These are phyloP conservation scores for Anthonomus grandis DNA, from an alignment of 1,140 invertebrate genomes.

Conservation along the genomic window DNA sequence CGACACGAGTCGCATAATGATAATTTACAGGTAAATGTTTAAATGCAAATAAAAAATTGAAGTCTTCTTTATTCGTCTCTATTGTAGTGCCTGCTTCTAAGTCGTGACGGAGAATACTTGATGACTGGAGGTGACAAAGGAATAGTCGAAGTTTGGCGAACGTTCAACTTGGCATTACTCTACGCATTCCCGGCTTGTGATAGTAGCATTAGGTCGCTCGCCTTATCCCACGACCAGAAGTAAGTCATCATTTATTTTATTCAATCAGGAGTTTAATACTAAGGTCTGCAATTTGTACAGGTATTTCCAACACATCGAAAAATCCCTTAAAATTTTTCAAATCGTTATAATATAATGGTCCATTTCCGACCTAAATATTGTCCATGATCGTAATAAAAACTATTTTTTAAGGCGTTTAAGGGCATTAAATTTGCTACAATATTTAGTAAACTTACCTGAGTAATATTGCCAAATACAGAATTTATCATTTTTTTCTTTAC, in stretches of 20 bases:
- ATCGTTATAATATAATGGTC: too few species aligned
- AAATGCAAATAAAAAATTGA: constrained; percentile 14
- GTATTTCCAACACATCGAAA: too few species aligned
- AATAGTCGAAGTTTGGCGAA: constrained; percentile 96
- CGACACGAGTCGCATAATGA: constrained; percentile 89
- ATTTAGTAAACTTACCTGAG: too few species aligned
- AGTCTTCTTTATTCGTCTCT: too few species aligned
- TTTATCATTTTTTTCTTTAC: constrained; percentile 14
- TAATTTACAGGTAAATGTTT: constrained; percentile 78
- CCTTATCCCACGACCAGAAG: constrained; percentile 96
- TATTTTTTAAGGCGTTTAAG: too few species aligned
- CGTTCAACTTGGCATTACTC: constrained; percentile 92
- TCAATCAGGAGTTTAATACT: too few species aligned
- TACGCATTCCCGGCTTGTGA: constrained; percentile 98
- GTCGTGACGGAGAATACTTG: constrained; percentile 96
- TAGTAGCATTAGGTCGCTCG: constrained; percentile 86
- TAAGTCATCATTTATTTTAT: constrained; percentile 57
- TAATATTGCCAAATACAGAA: too few species aligned
- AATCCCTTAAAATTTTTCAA: too few species aligned
- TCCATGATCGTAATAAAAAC: not conserved
- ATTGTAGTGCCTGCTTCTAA: constrained; percentile 85
- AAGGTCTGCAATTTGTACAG: too few species aligned
- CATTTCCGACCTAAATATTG: too few species aligned
- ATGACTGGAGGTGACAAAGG: constrained; percentile 95
- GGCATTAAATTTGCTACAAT: too few species aligned